A percentile compares a stretch with the other conserved stretches of the same genome.
These are phyloP conservation scores for Eufriesea mexicana DNA, from an alignment of 1,140 invertebrate species.

Conservation along the genomic window DNA sequence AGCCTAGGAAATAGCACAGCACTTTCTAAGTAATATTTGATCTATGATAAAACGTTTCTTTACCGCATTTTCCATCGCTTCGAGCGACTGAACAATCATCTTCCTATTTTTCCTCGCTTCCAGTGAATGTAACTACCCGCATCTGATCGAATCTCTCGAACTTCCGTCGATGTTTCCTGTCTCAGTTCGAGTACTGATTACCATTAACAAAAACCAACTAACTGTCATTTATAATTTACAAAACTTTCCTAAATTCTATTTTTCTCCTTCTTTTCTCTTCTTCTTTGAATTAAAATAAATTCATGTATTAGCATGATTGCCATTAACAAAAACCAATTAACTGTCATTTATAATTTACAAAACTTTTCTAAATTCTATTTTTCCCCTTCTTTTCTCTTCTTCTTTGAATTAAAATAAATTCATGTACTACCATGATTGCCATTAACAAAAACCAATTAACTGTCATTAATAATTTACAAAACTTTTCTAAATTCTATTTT, in stretches of 20 bases:
- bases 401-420: not conserved
- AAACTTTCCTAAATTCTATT: not conserved
- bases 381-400: not conserved
- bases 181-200: not conserved
- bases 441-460: no score
- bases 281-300: not conserved
- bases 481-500: not conserved
- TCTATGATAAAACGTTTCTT: not conserved
- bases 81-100: conserved; percentile 2
- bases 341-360: not conserved
- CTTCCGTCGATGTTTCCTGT: not conserved
- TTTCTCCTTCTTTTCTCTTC: not conserved
- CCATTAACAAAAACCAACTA: no score
- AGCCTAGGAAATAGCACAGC: not conserved
- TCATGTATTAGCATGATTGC: not conserved
- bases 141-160: not conserved
- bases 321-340: no score
- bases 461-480: not conserved
- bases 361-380: not conserved
- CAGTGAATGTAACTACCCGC: not conserved
- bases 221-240: not conserved
- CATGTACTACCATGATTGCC: no score
- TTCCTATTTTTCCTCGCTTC: not conserved
- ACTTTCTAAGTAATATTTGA: conserved; percentile 10
- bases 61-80: not conserved